Percentiles rank a stretch among this genome's conserved stretches.
Evolutionary conservation across 2,113 vertebrate species (phyloP).

Genomic region (Osmerus eperlanus): DNA sequence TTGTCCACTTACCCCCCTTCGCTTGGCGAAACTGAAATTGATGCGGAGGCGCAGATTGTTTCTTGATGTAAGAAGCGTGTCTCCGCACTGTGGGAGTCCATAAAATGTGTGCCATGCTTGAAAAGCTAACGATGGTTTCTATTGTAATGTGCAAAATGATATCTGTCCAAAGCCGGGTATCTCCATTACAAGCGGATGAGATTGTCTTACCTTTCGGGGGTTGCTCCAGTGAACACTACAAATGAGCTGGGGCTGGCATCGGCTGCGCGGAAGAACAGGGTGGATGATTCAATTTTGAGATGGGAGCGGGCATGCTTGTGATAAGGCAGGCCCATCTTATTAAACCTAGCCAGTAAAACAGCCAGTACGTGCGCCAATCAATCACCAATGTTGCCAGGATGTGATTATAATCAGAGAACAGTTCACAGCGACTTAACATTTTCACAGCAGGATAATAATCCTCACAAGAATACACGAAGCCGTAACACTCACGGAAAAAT

Average conservation of each 20-base stretch:
- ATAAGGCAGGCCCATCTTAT: not conserved
- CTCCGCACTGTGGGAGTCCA: constrained; percentile 28
- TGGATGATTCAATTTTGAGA: too few relatives aligned
- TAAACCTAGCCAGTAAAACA: constrained; percentile 12
- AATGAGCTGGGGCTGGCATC: constrained; percentile 51
- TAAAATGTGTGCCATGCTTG: constrained; percentile 47
- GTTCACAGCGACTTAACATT: too few relatives aligned
- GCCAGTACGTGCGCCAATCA: too few relatives aligned
- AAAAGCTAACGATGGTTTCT: constrained; percentile 54
- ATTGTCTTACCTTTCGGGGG: constrained; percentile 70
- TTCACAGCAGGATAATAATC: too few relatives aligned
- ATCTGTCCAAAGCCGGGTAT: constrained; percentile 61
- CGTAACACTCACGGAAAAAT: constrained; percentile 29
- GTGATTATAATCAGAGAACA: too few relatives aligned
- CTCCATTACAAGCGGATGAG: constrained; percentile 69
- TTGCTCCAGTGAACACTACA: constrained; percentile 65
- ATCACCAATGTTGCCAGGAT: too few relatives aligned
- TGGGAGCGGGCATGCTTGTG: not conserved
- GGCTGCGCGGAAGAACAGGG: not conserved
- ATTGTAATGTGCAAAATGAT: constrained; percentile 78
- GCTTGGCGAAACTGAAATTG: constrained; percentile 51
- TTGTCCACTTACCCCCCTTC: constrained; percentile 53
- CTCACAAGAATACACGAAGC: too few relatives aligned
- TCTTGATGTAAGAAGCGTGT: constrained; percentile 38
- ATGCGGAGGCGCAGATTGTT: constrained; percentile 55